Conservation (phyloP, 2,888 invertebrate genomes). For the Teinopalpus imperialis region DNA sequence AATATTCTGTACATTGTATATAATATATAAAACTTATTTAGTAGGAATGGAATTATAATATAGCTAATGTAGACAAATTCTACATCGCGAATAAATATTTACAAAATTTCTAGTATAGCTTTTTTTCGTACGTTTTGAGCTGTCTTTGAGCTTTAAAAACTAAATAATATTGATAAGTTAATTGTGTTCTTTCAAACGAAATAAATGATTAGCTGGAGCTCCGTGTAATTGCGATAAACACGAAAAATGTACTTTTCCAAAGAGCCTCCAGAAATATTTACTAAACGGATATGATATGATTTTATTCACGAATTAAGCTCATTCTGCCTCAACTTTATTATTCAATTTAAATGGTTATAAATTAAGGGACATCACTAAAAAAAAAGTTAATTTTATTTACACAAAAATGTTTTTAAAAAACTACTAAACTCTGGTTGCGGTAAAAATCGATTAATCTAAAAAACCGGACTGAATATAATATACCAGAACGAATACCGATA, state of each 20-base stretch:
- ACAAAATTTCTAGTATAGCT: constrained; percentile 45
- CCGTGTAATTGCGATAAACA: constrained; percentile 35
- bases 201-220: constrained; percentile 32
- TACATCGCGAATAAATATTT: constrained; percentile 53
- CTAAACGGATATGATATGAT: constrained; percentile 27
- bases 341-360: background rate
- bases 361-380: background rate
- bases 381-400: no score
- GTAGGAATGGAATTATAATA: constrained; percentile 61
- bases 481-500: no score
- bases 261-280: constrained; percentile 16
- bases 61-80: constrained; percentile 36
- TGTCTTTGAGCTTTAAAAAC: constrained; percentile 78
- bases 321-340: background rate
- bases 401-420: no score
- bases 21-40: constrained; percentile 56
- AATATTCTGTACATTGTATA: constrained; percentile 50
- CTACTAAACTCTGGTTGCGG: no score
- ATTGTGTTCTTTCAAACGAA: constrained; percentile 35
- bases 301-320: constrained; percentile 1
- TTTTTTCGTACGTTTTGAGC: constrained; percentile 61
- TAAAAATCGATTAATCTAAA: no score
- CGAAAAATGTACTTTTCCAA: constrained; percentile 30
- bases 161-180: constrained; percentile 46
- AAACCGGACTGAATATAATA: no score